Percentiles rank a stretch among this genome's conserved stretches.
phyloP scores from a whole-genome alignment of 1,140 invertebrate genomes.

The Apis mellifera region Amel_HAv3.1 CM009934.2:13105001-13105500 shows the following conservation, averaged over 20 bases:
- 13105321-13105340: too few species aligned
- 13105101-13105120: too few species aligned
- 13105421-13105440: slow-evolving; percentile 62
- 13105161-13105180: slow-evolving; percentile 56
- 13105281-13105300: too few species aligned
- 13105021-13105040: too few species aligned
- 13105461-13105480: slow-evolving; percentile 60
- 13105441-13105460: slow-evolving; percentile 54
- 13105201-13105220: slow-evolving; percentile 39
- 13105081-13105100: too few species aligned
- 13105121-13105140: slow-evolving; percentile 37
- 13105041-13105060: too few species aligned
- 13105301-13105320: too few species aligned
- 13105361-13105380: too few species aligned
- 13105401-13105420: slow-evolving; percentile 40
- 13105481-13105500: slow-evolving; percentile 63
- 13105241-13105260: slow-evolving; percentile 70
- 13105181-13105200: slow-evolving; percentile 61
- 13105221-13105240: slow-evolving; percentile 64
- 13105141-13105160: slow-evolving; percentile 45
- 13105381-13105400: slow-evolving; percentile 8
- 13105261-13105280: slow-evolving; percentile 51
- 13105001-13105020: too few species aligned
- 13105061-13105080: too few species aligned
- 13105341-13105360: too few species aligned